These are phyloP conservation scores for Luehdorfia chinensis DNA, from an alignment of 1,140 invertebrate genomes.

Conservation along the genomic window DNA sequence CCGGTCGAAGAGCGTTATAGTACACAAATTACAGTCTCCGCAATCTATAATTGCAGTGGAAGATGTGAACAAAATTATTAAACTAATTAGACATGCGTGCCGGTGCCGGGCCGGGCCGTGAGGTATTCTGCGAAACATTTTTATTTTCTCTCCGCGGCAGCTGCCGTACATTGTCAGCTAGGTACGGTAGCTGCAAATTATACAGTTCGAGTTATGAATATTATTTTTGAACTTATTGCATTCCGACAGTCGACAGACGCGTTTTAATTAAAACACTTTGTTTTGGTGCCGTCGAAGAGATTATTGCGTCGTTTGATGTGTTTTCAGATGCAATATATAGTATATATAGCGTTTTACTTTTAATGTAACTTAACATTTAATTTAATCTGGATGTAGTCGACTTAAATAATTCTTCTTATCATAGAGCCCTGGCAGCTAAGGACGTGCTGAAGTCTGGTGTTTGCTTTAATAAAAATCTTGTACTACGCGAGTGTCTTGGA, in stretches of 20 bases:
- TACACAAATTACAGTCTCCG: conserved; percentile 33
- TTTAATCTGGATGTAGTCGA: too few species aligned
- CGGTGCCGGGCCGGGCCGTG: not conserved
- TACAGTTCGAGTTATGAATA: conserved; percentile 6
- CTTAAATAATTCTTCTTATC: too few species aligned
- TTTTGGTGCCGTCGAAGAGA: too few species aligned
- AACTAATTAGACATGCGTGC: conserved; percentile 19
- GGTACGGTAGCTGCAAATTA: conserved; percentile 3
- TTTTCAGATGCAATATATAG: too few species aligned
- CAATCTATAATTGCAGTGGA: conserved; percentile 36
- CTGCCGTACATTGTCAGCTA: not conserved
- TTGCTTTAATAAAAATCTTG: too few species aligned
- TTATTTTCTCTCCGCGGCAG: conserved; percentile 1
- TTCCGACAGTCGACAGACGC: not conserved
- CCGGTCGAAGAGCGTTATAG: conserved; percentile 27
- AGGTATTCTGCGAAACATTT: not conserved
- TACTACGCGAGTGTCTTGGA: too few species aligned
- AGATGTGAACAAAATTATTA: conserved; percentile 37
- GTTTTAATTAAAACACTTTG: too few species aligned
- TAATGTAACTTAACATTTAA: too few species aligned
- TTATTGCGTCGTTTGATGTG: too few species aligned
- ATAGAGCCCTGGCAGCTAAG: too few species aligned
- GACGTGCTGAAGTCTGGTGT: too few species aligned
- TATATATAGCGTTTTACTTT: too few species aligned
- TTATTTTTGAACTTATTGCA: not conserved